Base-by-base conservation (phyloP, 2,113 vertebrate genomes). In the Crotophaga sulcirostris region DNA sequence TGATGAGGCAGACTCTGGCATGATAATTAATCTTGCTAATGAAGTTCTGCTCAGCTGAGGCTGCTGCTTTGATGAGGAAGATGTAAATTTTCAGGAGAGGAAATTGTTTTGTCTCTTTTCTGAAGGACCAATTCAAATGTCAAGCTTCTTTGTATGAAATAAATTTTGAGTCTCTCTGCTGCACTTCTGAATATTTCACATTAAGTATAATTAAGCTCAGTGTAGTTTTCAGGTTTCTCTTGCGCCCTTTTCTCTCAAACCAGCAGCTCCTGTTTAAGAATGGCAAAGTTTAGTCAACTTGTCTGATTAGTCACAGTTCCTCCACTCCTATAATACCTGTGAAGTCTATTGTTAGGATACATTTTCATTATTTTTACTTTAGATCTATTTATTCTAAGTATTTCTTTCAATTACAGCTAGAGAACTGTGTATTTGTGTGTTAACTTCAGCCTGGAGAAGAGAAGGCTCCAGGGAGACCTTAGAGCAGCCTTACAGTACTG, bases 61-160 rank as follows among this genome's bases (percentile, higher is more conserved):
- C 95, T 84, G 93, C 40, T 67, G 74, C 75, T 96, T 95, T 95
- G 97, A 97, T 97, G 96, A 94, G 90, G 84, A 89, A 96, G 96
- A 97, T 97, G 97, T 97, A 98, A 98, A 98, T 98, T 98, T 98
- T 97, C 96, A 62, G 92, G 96, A 98, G 95, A 97, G 97, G 97
- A 98, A 98, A 98, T 97, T 97, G 98, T 98, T 98, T 98, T 97
- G 97, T 98, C 98, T 98, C 97, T 94, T 94, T 97, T 97, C 96
- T 97, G 97, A 98, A 98, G 97, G 97, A 95, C 97, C 98, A 98
- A 98, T 98, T 98, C 98, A 98, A 98, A 97, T 94, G 97, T 98
- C 97, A 97, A 96, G 96, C 95, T 97, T 91, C 97, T 98, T 97
- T 97, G 97, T 97, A 96, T 69, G 96, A 97, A 97, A 98, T 97